Base-by-base conservation (phyloP, 2,797 vertebrate species). In the Thaleichthys pacificus region DNA sequence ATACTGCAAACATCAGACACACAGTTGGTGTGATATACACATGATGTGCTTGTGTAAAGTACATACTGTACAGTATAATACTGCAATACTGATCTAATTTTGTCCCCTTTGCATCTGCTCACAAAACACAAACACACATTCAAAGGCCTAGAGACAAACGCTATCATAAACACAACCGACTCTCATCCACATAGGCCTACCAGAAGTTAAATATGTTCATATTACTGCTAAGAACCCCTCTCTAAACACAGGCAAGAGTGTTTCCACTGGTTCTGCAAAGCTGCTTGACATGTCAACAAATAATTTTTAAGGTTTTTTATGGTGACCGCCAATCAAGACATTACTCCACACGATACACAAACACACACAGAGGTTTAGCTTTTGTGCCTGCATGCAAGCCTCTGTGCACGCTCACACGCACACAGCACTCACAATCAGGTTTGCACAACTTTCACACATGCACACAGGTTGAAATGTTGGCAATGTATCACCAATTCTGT, bases 381-480 rank as follows among this genome's bases (percentile, higher is more conserved):
- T 4, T 56, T 56, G 51, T 56, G 19, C 51, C 51, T 56, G 51
- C 19, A n/a, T 56, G 51, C 19, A 56, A 17, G 19, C 51, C 15
- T 56, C 15, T 19, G 51, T 56, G 14, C 61, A 26, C 2, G 8
- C 61, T n/a, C 51, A 56, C 51, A 56, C 5, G 19, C 8, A 51
- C 54, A 69, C n/a, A n/a, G n/a, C 17, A 64, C n/a, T 61, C 56
- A 12, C 35, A 24, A 42, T 17, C 0, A n/a, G n/a, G 49, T 66
- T 32, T 67, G 22, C 54, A 68, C 63, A 74, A 22, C 26, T 24
- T n/a, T 4, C 11, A 47, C 38, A 22, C 24, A 68, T 19, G 28
- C 17, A 70, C 26, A 64, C 57, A 78, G 78, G 84, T 90, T 91
- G 72, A 84, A 78, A 89, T 87, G 91, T 89, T 92, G 91, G 88